phyloP scores from a whole-genome alignment of 2,888 invertebrate species.

The Sussaba pulchella region DNA sequence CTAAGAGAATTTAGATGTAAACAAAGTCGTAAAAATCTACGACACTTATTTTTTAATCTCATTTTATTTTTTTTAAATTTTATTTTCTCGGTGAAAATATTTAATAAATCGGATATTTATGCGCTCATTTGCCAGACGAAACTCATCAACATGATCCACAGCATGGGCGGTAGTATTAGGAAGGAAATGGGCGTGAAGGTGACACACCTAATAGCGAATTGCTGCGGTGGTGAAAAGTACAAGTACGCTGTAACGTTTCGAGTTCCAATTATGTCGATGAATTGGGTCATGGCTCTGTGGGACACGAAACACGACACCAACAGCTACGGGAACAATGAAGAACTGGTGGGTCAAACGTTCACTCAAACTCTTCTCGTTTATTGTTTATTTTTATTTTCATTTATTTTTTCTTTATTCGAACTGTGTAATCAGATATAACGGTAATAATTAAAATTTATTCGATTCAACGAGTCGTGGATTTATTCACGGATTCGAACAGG shows the following conservation, averaged over 20 bases:
- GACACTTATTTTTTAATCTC: not conserved
- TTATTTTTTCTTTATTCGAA: not conserved
- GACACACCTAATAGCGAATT: slow-evolving; percentile 97
- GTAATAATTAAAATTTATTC: not conserved
- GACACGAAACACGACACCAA: slow-evolving; percentile 89
- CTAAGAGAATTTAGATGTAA: not conserved
- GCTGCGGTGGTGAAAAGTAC: slow-evolving; percentile 96
- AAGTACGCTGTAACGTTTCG: slow-evolving; percentile 96
- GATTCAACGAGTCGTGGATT: too few relatives aligned
- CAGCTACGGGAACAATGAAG: slow-evolving; percentile 90
- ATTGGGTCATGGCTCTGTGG: slow-evolving; percentile 97
- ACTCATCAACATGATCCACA: slow-evolving; percentile 95
- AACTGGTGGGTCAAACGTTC: slow-evolving; percentile 86
- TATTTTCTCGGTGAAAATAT: not conserved
- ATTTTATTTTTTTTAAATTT: not conserved
- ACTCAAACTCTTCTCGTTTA: slow-evolving; percentile 5
- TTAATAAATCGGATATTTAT: slow-evolving; percentile 39
- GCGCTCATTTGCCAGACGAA: slow-evolving; percentile 87
- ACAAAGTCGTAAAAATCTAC: not conserved
- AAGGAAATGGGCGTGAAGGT: slow-evolving; percentile 95
- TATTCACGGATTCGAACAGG: too few relatives aligned
- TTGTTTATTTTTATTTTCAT: slow-evolving; percentile 6
- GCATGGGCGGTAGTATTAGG: slow-evolving; percentile 98
- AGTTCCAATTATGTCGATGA: slow-evolving; percentile 93
- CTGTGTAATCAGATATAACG: not conserved